Evolutionary conservation across 2,797 vertebrate genomes (phyloP), one percentile per base, ranked within the genome.

Genomic region (Adelosebastes latens): DNA sequence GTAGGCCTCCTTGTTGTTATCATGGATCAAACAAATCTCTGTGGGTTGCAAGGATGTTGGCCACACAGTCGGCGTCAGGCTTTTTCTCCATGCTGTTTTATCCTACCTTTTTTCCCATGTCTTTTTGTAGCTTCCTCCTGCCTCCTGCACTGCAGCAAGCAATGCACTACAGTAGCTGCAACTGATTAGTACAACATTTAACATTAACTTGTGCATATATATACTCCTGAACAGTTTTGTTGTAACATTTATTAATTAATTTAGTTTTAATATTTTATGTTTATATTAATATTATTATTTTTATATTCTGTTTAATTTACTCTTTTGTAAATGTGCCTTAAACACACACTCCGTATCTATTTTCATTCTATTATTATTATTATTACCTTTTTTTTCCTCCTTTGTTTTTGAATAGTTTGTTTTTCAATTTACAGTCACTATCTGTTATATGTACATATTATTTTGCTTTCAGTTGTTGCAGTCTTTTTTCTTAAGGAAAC

Each of bases 1-100:
- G 60, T 59, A 31, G 29, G 69, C 70, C 72, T 78, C 29, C 58
- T 68, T 81, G 81, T 73, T 79, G 82, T 82, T 77, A 71, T 36
- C 24, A 32, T 32, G 67, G 77, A 88, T 86, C 82, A 88, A 82
- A 86, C 22, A 24, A 65, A 77, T 79, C 58, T 53, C 73, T 71
- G 85, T 84, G 79, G 82, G 83, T 70, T 86, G 74, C 53, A 36
- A 36, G 79, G 72, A 87, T 80, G 72, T 67, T 82, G 75, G 83
- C 81, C 70, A 70, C 77, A 80, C 74, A 82, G 71, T 73, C 61
- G 25, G 64, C 59, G 29, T 66, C 16, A n/a, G 62, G 64, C 53
- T 83, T 79, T 64, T 79, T 82, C 64, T 82, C 29, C 65, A 65
- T 59, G 55, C 49, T 24, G 60, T 77, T 79, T 85, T 60, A 81